A percentile compares a stretch with the other conserved stretches of the same genome.
These are phyloP conservation scores for Syrrhaptes paradoxus DNA, from an alignment of 2,113 vertebrate genomes.

Conservation along the genomic window DNA sequence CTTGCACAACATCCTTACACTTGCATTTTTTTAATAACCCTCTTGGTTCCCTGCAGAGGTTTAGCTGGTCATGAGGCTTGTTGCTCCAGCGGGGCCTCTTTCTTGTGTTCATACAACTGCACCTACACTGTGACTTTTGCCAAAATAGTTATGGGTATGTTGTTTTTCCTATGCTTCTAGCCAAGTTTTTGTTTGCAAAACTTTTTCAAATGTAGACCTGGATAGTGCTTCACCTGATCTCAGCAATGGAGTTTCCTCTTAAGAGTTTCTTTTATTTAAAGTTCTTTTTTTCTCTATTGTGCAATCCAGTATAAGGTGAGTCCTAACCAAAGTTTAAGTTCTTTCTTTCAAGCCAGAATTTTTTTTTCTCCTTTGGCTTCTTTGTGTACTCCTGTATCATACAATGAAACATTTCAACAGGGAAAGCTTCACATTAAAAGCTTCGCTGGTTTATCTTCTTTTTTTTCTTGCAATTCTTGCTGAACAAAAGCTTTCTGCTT, in stretches of 20 bases:
- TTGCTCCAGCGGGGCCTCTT: not conserved
- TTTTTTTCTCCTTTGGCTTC: not conserved
- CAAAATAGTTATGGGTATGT: not conserved
- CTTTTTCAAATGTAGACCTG: not conserved
- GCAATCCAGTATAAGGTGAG: not conserved
- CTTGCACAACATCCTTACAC: not conserved
- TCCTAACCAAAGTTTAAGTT: not conserved
- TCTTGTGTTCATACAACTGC: not conserved
- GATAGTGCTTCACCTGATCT: not conserved
- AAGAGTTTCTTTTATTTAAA: not conserved
- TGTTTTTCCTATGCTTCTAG: not conserved
- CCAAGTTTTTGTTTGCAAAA: not conserved
- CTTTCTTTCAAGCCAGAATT: not conserved
- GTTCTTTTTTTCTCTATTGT: not conserved
- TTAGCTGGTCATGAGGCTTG: not conserved
- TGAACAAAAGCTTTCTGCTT: not conserved
- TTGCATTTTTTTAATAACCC: not conserved
- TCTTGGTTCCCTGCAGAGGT: not conserved
- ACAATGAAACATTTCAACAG: not conserved
- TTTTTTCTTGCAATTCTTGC: not conserved
- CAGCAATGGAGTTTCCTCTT: not conserved
- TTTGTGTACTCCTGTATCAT: not conserved
- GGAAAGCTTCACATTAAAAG: not conserved
- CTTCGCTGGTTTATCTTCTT: not conserved
- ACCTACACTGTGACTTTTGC: not conserved